Percentiles rank a stretch among this genome's conserved stretches.
Conservation (phyloP, 2,113 vertebrate genomes). For the Dolichotis patagonum region DNA sequence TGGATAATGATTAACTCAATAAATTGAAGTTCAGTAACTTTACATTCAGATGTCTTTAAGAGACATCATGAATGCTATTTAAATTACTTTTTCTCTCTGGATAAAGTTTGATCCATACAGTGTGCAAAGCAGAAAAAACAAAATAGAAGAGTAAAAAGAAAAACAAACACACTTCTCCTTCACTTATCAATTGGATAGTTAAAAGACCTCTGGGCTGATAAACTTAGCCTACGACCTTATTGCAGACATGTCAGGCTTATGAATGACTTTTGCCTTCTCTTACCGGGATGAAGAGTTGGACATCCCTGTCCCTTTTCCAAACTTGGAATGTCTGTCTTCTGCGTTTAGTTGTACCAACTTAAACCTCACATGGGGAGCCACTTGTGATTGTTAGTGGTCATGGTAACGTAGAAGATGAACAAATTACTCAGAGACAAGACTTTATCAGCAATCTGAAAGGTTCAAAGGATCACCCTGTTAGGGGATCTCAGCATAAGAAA, state of each 20-base stretch:
- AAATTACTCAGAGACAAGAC: neutral
- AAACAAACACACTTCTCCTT: neutral
- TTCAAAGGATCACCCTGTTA: neutral
- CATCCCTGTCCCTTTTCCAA: neutral
- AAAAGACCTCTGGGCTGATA: neutral
- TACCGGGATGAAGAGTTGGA: neutral
- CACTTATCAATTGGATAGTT: neutral
- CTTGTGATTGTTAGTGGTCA: neutral
- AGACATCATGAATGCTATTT: neutral
- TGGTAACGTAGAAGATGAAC: neutral
- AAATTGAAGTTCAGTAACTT: neutral
- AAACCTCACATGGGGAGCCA: neutral
- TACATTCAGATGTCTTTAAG: neutral
- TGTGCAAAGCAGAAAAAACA: neutral
- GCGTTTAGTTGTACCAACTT: neutral
- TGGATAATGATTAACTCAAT: neutral
- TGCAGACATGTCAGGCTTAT: neutral
- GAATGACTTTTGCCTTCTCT: neutral
- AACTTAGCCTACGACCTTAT: neutral
- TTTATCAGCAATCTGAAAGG: neutral
- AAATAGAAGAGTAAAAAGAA: neutral
- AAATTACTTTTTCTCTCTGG: neutral
- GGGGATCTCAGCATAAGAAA: neutral
- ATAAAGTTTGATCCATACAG: neutral
- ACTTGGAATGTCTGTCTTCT: neutral